These are phyloP conservation scores for Eubasilissa splendida DNA, from an alignment of 2,888 invertebrate genomes.

Conservation along the genomic window DNA sequence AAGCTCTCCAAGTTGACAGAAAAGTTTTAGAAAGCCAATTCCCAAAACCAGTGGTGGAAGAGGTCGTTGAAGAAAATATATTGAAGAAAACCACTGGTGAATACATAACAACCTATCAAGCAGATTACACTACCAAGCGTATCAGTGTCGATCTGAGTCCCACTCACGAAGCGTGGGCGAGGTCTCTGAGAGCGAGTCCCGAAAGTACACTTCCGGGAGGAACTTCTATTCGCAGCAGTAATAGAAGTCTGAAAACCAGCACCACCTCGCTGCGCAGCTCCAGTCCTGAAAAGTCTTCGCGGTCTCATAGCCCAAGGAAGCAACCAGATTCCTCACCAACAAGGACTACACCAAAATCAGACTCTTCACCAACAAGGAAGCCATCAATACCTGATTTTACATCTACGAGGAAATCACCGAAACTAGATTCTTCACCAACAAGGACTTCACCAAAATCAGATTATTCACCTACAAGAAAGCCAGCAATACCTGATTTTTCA, in stretches of 20 bases:
- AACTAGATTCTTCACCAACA: too few relatives aligned
- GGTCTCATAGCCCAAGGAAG: constrained; percentile 52
- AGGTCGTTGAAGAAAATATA: constrained; percentile 60
- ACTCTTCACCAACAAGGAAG: too few relatives aligned
- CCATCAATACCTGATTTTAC: too few relatives aligned
- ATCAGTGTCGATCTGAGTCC: constrained; percentile 80
- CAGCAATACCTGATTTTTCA: too few relatives aligned
- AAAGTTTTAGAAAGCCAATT: constrained; percentile 61
- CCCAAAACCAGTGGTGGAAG: constrained; percentile 62
- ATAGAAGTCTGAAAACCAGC: constrained; percentile 68
- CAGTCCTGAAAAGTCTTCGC: constrained; percentile 66
- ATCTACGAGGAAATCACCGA: too few relatives aligned
- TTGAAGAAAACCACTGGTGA: constrained; percentile 67
- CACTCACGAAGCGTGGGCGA: constrained; percentile 84
- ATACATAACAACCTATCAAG: constrained; percentile 76
- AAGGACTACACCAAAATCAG: not conserved
- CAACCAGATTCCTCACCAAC: constrained; percentile 30
- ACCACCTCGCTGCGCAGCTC: constrained; percentile 73
- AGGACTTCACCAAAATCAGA: too few relatives aligned
- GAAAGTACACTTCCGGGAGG: constrained; percentile 71
- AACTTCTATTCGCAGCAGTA: constrained; percentile 73
- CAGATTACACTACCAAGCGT: constrained; percentile 72
- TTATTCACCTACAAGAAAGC: too few relatives aligned
- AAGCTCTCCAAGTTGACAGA: constrained; percentile 59
- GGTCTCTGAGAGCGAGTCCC: constrained; percentile 79